Base-by-base conservation (phyloP, 2,113 vertebrate genomes). In the Barnardius zonarius region DNA sequence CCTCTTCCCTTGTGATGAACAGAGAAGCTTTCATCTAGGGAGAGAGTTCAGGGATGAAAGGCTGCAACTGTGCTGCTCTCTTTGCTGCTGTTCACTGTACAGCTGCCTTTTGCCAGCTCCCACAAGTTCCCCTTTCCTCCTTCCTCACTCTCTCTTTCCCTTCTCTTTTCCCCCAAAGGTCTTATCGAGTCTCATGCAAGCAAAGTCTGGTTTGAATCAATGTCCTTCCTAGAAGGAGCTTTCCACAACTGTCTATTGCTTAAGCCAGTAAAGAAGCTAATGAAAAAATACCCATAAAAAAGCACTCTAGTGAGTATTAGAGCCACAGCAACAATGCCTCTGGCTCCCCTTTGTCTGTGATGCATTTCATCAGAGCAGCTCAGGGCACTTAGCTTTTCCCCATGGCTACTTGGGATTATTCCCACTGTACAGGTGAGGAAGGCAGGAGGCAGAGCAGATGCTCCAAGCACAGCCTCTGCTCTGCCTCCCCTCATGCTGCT, bases 1-100 rank as follows among this genome's bases (percentile, higher is more conserved):
- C 98, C 98, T 62, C 98, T 98, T 96, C 98, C 98, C 82, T 95
- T 97, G 94, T 99, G 98, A 82, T 89, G 95, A 54, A 99, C 2
- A 9, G 98, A 97, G 96, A 98, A 99, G 93, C 97, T 98, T 97
- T 99, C 98, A 97, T 99, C 99, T 99, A 91, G 67, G 24, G 95
- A 94, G 95, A 66, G 52, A 76, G 62, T 35, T 93, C 2, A 37
- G 24, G 54, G 46, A 61, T 73, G 67, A 84, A 80, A 37, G 10
- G 52, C 61, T 2, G 6, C 28, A 17, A 8, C 9, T 57, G 52
- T 27, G 16, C 43, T 43, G 35, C 37, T 90, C 46, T 19, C 24
- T 91, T 74, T 61, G 63, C 59, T 92, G 54, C 54, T 37, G 3
- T 55, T 83, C 64, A 51, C 80, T 0, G 0, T 39, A 14, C 31